Conservation (phyloP, 2,797 vertebrate species). For the Tauraco hartlaubi region DNA sequence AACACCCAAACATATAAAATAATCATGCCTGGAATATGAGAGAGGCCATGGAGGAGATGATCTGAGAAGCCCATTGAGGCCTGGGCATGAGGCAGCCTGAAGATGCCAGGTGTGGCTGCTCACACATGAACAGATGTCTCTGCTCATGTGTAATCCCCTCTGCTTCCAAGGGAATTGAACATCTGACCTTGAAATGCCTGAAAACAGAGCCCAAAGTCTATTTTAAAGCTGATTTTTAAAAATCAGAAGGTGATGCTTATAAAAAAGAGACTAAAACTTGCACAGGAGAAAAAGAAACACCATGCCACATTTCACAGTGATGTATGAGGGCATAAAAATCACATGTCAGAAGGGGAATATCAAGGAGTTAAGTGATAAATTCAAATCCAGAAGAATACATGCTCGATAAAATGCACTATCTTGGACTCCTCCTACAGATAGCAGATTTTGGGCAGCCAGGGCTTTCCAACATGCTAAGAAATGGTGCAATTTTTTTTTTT, state of each 20-base stretch:
- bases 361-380: neutral
- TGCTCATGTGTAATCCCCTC: neutral
- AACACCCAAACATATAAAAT: neutral
- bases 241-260: neutral
- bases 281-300: neutral
- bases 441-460: neutral
- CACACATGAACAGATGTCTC: conserved; percentile 39
- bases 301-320: neutral
- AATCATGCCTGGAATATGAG: neutral
- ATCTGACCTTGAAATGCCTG: conserved; percentile 26
- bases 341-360: neutral
- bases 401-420: neutral
- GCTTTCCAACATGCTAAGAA: neutral
- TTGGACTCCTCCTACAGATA: neutral
- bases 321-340: neutral
- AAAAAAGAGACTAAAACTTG: neutral
- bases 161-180: conserved; percentile 13
- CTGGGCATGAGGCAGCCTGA: neutral
- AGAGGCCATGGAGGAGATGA: neutral
- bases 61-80: neutral
- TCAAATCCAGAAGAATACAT: neutral
- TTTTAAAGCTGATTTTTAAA: neutral
- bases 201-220: neutral
- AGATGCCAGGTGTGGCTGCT: conserved; percentile 34
- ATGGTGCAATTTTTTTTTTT: neutral